phyloP scores from a whole-genome alignment of 2,888 invertebrate species.

The Spodoptera exigua region DNA sequence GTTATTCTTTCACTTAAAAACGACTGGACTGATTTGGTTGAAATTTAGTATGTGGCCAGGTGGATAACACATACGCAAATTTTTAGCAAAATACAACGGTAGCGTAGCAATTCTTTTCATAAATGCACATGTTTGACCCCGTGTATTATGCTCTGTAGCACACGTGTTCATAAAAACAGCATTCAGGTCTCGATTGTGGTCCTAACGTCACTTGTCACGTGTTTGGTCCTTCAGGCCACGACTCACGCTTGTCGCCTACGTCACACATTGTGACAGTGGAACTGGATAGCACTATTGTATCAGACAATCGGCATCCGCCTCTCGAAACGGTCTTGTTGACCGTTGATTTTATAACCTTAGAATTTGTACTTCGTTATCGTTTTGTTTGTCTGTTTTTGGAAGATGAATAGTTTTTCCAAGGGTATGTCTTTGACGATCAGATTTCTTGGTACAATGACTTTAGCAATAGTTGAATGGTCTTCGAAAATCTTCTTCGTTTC shows the following conservation, averaged over 20 bases:
- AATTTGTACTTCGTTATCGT: constrained; percentile 15
- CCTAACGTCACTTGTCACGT: constrained; percentile 34
- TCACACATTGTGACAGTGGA: constrained; percentile 50
- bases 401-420: not conserved
- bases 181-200: constrained; percentile 15
- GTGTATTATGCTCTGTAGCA: constrained; percentile 4
- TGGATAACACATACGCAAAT: too few relatives aligned
- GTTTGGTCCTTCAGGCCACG: constrained; percentile 15
- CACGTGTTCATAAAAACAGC: constrained; percentile 21
- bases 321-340: constrained; percentile 19
- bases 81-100: too few relatives aligned
- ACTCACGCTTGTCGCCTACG: constrained; percentile 34
- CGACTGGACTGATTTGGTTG: too few relatives aligned
- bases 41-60: too few relatives aligned
- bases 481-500: not conserved
- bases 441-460: too few relatives aligned
- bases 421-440: too few relatives aligned
- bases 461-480: too few relatives aligned
- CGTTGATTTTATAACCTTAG: constrained; percentile 31
- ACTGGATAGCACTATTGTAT: constrained; percentile 49
- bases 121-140: not conserved
- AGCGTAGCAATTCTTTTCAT: not conserved
- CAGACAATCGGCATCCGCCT: constrained; percentile 55
- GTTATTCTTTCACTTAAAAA: too few relatives aligned
- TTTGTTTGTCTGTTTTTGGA: constrained; percentile 1